These are phyloP conservation scores for Xanthorhoe spadicearia DNA, from an alignment of 2,888 invertebrate genomes.

Conservation along the genomic window DNA sequence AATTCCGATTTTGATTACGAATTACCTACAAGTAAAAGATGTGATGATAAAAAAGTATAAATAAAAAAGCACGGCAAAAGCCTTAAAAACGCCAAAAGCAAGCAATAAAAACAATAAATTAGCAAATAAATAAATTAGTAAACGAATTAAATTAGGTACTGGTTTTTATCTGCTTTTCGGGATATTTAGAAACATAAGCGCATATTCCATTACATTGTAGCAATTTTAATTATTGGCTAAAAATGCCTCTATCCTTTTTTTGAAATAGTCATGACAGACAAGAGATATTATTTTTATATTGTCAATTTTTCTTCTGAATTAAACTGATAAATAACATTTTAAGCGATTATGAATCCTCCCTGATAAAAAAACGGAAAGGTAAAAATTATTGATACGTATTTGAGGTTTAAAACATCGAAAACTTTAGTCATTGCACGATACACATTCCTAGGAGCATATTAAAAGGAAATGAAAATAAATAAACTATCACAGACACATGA, in stretches of 20 bases:
- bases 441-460: slow-evolving; percentile 53
- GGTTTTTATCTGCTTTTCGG: no score
- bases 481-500: slow-evolving; percentile 83
- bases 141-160: slow-evolving; percentile 1
- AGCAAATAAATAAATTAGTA: neutral
- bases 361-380: neutral
- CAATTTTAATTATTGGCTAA: no score
- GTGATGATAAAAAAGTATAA: neutral
- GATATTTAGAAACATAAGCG: no score
- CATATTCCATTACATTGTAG: no score
- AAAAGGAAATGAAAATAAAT: slow-evolving; percentile 66
- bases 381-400: neutral
- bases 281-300: no score
- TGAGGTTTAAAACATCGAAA: slow-evolving; percentile 46
- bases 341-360: no score
- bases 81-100: slow-evolving; percentile 10
- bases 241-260: no score
- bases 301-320: no score
- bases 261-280: no score
- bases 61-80: slow-evolving; percentile 10
- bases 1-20: neutral
- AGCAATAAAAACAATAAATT: slow-evolving; percentile 22
- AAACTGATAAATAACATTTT: no score
- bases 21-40: neutral
- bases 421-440: slow-evolving; percentile 69